phyloP scores from a whole-genome alignment of 2,113 vertebrate species.

The Lates calcarifer region DNA sequence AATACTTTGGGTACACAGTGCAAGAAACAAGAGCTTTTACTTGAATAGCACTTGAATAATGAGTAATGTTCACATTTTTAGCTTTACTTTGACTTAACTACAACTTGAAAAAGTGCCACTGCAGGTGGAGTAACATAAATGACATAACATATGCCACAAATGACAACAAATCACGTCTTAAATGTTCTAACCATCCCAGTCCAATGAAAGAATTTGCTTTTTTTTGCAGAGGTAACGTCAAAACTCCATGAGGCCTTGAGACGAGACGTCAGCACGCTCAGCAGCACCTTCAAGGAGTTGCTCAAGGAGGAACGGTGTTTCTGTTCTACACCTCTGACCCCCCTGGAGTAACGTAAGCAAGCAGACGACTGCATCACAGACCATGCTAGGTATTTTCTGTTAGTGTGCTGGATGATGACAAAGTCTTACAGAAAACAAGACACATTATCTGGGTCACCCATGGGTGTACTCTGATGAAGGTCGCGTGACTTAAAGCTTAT shows the following conservation, averaged over 20 bases:
- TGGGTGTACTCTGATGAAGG: background rate
- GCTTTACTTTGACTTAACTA: too few relatives aligned
- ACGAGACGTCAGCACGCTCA: constrained; percentile 41
- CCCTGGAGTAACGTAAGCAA: background rate
- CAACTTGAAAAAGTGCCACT: background rate
- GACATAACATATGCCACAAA: too few relatives aligned
- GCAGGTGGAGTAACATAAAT: background rate
- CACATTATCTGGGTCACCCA: background rate
- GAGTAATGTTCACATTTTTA: background rate
- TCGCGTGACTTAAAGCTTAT: background rate
- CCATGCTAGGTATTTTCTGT: background rate
- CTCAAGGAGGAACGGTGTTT: background rate
- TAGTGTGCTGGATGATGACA: background rate
- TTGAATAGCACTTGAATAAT: too few relatives aligned
- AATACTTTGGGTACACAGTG: too few relatives aligned
- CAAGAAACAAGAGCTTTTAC: too few relatives aligned
- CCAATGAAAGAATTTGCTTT: background rate
- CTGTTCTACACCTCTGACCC: background rate
- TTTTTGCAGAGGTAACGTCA: constrained; percentile 14
- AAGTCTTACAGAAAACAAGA: background rate
- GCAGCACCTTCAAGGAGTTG: background rate
- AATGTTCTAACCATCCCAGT: background rate
- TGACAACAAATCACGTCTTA: too few relatives aligned
- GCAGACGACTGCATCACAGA: background rate
- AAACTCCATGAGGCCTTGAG: constrained; percentile 32